These are phyloP conservation scores for Meteorus cinctellus DNA, from an alignment of 2,888 invertebrate genomes.

Conservation along the genomic window DNA sequence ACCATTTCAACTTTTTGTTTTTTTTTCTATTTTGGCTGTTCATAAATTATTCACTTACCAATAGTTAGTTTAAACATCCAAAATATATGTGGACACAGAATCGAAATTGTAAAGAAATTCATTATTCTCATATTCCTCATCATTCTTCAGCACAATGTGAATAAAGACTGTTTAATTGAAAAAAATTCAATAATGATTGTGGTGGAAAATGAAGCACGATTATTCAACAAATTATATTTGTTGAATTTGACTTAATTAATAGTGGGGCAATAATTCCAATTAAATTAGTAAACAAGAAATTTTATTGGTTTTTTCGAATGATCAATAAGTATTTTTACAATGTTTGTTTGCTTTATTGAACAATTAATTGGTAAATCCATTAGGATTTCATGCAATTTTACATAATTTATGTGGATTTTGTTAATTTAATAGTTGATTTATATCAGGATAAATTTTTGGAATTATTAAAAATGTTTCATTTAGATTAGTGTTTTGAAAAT, in stretches of 20 bases:
- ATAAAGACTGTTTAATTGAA: not conserved
- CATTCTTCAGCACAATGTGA: not conserved
- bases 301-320: not conserved
- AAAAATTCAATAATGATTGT: not conserved
- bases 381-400: not conserved
- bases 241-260: not conserved
- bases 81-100: not conserved
- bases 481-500: too few species aligned
- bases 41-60: constrained; percentile 13
- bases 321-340: not conserved
- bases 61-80: not conserved
- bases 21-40: not conserved
- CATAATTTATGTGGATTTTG: too few species aligned
- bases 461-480: too few species aligned
- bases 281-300: not conserved
- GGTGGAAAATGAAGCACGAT: not conserved
- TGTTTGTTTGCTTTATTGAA: not conserved
- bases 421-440: too few species aligned
- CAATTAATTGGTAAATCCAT: not conserved
- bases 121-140: not conserved
- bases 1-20: too few species aligned
- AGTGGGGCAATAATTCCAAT: not conserved
- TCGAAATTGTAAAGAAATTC: not conserved
- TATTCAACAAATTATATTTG: not conserved
- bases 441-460: too few species aligned